phyloP scores from a whole-genome alignment of 2,113 vertebrate species.

The Pteruthius melanotis region DNA sequence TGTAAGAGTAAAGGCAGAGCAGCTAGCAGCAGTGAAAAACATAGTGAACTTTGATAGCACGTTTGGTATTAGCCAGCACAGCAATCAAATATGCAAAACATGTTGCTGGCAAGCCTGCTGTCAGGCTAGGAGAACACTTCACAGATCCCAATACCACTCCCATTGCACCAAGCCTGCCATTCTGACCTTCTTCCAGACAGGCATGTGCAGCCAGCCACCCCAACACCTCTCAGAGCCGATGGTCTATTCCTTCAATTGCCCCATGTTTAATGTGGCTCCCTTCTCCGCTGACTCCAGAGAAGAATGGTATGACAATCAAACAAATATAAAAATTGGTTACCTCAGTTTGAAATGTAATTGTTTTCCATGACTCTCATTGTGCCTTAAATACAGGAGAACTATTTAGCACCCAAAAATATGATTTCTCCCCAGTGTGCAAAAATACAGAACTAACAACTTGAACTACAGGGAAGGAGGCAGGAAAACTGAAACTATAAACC shows the following conservation, averaged over 20 bases:
- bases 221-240: background rate
- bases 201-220: background rate
- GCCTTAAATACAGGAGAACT: background rate
- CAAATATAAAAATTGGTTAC: background rate
- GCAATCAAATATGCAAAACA: slow-evolving; percentile 45
- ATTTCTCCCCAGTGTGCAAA: background rate
- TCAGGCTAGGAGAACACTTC: background rate
- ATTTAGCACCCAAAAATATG: background rate
- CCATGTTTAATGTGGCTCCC: background rate
- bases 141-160: background rate
- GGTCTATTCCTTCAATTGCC: background rate
- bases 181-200: background rate
- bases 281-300: background rate
- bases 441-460: background rate
- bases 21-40: background rate
- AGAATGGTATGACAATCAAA: background rate
- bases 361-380: background rate
- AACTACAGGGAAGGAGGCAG: background rate
- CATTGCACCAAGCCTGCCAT: background rate
- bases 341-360: background rate
- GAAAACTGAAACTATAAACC: background rate
- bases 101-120: background rate
- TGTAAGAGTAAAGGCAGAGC: background rate
- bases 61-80: slow-evolving; percentile 31
- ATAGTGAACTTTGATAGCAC: background rate